phyloP scores from a whole-genome alignment of 92 coral and sea anemone genomes.

The Paramuricea clavata region DNA sequence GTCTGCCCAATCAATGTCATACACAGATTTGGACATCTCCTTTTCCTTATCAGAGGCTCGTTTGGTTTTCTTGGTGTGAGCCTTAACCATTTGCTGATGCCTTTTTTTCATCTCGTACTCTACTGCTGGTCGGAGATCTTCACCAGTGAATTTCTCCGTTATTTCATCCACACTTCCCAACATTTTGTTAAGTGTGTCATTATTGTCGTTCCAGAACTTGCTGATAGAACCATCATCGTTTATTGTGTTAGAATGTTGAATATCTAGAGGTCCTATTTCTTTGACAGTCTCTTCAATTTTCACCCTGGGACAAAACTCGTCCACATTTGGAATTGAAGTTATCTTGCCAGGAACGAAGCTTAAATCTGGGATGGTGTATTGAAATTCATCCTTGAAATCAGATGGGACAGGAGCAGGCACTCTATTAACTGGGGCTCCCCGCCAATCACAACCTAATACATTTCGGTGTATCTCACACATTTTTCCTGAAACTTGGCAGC shows the following conservation, averaged over 20 bases:
- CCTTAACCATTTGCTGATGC: conserved; percentile 26
- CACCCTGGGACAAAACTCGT: conserved; percentile 26
- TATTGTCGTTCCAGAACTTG: conserved; percentile 33
- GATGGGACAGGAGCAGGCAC: conserved; percentile 62
- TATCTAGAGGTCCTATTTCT: conserved; percentile 26
- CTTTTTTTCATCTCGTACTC: conserved; percentile 35
- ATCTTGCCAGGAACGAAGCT: no score
- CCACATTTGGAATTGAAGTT: conserved; percentile 28
- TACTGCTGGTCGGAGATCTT: conserved; percentile 29
- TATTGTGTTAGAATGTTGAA: background rate
- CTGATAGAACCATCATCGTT: conserved; percentile 38
- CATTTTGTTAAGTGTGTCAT: conserved; percentile 55
- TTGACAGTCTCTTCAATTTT: background rate
- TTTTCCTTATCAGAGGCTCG: conserved; percentile 47
- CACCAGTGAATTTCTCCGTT: conserved; percentile 43
- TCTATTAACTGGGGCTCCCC: conserved; percentile 62
- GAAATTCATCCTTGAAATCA: conserved; percentile 60
- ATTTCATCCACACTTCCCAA: conserved; percentile 32
- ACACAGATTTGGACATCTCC: conserved; percentile 45
- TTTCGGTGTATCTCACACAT: conserved; percentile 62
- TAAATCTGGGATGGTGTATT: conserved; percentile 1
- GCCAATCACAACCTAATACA: conserved; percentile 62
- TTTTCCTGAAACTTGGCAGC: conserved; percentile 53
- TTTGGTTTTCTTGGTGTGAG: conserved; percentile 21
- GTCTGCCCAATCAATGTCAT: conserved; percentile 45